These are phyloP conservation scores for Blastomussa wellsi DNA, from an alignment of 92 coral and sea anemone species.

Conservation along the genomic window DNA sequence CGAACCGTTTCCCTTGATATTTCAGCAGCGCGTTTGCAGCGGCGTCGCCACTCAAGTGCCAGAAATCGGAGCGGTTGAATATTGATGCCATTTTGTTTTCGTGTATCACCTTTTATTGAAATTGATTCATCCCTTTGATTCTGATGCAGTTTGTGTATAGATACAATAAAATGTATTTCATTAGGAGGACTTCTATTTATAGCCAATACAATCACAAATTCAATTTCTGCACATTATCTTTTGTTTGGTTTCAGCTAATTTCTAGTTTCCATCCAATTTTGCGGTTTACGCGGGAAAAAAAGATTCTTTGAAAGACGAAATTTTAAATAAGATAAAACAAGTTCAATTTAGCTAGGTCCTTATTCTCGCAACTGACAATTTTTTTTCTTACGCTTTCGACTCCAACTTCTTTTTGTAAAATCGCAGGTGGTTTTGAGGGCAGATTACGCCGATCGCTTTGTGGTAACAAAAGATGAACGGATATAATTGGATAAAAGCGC, in stretches of 20 bases:
- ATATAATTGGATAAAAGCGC: background rate
- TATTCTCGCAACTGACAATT: background rate
- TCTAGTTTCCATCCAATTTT: background rate
- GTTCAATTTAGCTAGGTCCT: too few species aligned
- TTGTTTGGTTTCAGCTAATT: background rate
- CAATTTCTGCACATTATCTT: background rate
- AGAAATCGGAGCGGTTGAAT: constrained; percentile 25
- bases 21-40: background rate
- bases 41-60: background rate
- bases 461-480: background rate
- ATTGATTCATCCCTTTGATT: background rate
- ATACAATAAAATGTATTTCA: background rate
- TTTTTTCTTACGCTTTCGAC: background rate
- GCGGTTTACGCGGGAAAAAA: background rate
- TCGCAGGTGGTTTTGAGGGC: background rate
- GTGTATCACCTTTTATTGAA: background rate
- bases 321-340: background rate
- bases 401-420: background rate
- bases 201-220: background rate
- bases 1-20: background rate
- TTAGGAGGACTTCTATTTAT: background rate
- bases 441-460: background rate
- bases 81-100: constrained; percentile 12
- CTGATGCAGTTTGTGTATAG: background rate
- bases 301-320: background rate